phyloP scores from a whole-genome alignment of 1,140 invertebrate species.

The Agraylea sexmaculata region DNA sequence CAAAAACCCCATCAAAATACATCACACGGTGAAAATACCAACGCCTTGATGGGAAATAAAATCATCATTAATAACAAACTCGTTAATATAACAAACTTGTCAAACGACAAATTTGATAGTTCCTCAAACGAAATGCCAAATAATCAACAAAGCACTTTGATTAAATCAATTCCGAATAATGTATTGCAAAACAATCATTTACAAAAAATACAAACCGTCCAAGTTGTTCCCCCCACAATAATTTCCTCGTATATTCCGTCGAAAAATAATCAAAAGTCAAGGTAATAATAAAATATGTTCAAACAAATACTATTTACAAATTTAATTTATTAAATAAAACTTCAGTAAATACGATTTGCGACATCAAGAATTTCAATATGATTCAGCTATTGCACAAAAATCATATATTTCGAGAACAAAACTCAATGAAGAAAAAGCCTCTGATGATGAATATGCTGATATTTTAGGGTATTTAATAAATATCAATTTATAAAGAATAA shows the following conservation, averaged over 20 bases:
- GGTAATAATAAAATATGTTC: not conserved
- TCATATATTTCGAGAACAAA: not conserved
- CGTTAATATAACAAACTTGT: constrained; percentile 18
- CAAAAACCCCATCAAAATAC: constrained; percentile 15
- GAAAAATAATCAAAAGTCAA: not conserved
- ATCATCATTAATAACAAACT: constrained; percentile 21
- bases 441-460: constrained; percentile 20
- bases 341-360: not conserved
- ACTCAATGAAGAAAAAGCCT: constrained; percentile 14
- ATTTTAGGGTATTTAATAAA: constrained; percentile 18
- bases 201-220: constrained; percentile 19
- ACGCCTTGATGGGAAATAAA: constrained; percentile 17
- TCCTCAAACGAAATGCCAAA: too few species aligned
- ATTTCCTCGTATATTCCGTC: constrained; percentile 15
- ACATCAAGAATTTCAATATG: constrained; percentile 3
- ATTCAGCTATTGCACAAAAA: constrained; percentile 2
- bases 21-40: constrained; percentile 16
- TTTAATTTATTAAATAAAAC: not conserved
- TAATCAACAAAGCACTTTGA: too few species aligned
- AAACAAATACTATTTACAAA: constrained; percentile 2
- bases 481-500: too few species aligned
- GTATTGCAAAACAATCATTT: too few species aligned
- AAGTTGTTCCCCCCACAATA: constrained; percentile 18
- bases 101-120: constrained; percentile 12
- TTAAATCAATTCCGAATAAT: too few species aligned